Percentiles rank a stretch among this genome's conserved stretches.
phyloP scores from a whole-genome alignment of 1,140 invertebrate genomes.

The Colletes gigas region DNA sequence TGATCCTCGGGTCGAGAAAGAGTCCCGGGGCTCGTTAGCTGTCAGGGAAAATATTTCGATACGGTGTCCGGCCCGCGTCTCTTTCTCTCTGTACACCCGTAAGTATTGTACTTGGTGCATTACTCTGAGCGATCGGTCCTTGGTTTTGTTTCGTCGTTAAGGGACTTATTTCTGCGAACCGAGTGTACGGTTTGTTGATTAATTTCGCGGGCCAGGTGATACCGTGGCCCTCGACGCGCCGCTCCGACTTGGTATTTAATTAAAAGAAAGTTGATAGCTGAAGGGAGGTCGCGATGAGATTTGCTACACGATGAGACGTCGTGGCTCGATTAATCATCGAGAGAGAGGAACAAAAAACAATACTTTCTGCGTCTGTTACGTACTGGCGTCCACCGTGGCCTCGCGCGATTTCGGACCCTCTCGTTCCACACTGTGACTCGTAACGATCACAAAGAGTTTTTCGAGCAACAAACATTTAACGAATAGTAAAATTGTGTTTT shows the following conservation, averaged over 20 bases:
- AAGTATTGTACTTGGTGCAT: background rate
- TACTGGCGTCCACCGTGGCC: too few species aligned
- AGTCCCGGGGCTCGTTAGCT: slow-evolving; percentile 60
- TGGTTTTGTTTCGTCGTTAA: slow-evolving; percentile 6
- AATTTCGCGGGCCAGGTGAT: slow-evolving; percentile 9
- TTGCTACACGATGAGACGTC: background rate
- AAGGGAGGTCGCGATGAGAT: background rate
- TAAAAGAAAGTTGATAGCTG: background rate
- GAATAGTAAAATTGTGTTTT: too few species aligned
- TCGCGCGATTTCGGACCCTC: too few species aligned
- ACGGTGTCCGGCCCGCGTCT: background rate
- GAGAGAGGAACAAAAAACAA: background rate
- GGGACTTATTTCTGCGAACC: background rate
- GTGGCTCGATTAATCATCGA: background rate
- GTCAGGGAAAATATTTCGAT: slow-evolving; percentile 44
- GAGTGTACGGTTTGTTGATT: background rate
- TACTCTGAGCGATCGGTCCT: background rate
- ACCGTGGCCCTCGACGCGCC: background rate
- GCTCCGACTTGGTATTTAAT: background rate
- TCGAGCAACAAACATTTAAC: too few species aligned
- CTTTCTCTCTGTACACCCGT: background rate
- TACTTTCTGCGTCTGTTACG: too few species aligned
- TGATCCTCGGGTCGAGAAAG: slow-evolving; percentile 44
- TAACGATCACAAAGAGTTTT: too few species aligned
- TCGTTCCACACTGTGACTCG: too few species aligned